Conservation (phyloP, 2,888 invertebrate species). For the Epiblema foenella region DNA sequence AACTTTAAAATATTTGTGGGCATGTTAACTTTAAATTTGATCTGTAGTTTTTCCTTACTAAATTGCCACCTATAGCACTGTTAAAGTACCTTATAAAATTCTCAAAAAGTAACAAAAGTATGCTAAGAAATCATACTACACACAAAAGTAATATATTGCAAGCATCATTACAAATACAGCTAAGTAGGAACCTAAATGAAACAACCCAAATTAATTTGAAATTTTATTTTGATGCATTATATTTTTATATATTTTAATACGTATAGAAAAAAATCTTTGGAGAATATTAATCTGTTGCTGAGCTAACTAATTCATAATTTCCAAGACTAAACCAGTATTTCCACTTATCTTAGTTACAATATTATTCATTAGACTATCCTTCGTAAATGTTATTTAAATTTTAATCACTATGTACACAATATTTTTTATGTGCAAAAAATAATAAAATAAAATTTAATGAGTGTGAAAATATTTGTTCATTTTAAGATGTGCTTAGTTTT, state of each 20-base stretch:
- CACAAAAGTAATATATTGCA: too few species aligned
- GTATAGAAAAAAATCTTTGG: conserved; percentile 37
- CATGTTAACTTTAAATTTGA: too few species aligned
- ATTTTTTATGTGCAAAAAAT: too few species aligned
- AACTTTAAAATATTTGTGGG: too few species aligned
- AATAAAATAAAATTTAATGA: too few species aligned
- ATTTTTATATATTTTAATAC: conserved; percentile 33
- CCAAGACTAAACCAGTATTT: conserved; percentile 14
- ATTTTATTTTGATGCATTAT: conserved; percentile 40
- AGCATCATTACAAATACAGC: too few species aligned
- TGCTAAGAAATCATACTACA: too few species aligned
- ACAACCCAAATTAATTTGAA: conserved; percentile 21
- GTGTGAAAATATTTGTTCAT: too few species aligned
- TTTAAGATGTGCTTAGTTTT: background rate
- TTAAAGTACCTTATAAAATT: too few species aligned
- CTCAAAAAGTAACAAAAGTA: too few species aligned
- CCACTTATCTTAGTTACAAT: conserved; percentile 5
- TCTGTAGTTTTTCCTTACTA: too few species aligned
- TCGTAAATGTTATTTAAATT: background rate
- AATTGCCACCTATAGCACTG: too few species aligned
- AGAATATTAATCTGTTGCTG: conserved; percentile 32
- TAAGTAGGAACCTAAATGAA: conserved; percentile 6
- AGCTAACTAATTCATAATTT: conserved; percentile 37
- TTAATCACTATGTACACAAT: conserved; percentile 18
- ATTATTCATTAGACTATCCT: background rate